phyloP scores from a whole-genome alignment of 2,888 invertebrate genomes.

The Drosophila testacea region DNA sequence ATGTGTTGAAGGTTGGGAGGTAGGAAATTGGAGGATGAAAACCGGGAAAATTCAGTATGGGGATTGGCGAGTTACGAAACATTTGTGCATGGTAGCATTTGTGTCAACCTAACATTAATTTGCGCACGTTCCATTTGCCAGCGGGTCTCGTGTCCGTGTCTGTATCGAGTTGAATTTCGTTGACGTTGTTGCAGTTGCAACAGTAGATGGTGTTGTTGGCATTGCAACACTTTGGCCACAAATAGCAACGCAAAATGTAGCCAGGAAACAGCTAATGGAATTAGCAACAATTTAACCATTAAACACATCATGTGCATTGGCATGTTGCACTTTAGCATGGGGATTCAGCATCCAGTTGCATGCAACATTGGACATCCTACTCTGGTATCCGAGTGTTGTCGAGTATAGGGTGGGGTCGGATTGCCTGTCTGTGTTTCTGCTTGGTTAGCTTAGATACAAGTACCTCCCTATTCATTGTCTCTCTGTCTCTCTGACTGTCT shows the following conservation, averaged over 20 bases:
- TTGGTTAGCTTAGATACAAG: conserved; percentile 60
- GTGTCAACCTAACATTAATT: conserved; percentile 73
- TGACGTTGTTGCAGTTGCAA: conserved; percentile 19
- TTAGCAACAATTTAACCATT: conserved; percentile 82
- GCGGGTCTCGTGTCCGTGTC: conserved; percentile 25
- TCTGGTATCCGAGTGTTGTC: conserved; percentile 32
- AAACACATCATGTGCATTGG: conserved; percentile 79
- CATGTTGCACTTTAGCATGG: conserved; percentile 62
- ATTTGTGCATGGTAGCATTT: conserved; percentile 58
- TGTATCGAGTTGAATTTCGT: conserved; percentile 15
- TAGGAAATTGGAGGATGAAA: neutral
- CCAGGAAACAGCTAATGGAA: conserved; percentile 73
- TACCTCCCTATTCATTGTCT: conserved; percentile 1
- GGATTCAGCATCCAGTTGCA: conserved; percentile 23
- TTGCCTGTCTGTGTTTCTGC: conserved; percentile 35
- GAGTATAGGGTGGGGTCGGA: conserved; percentile 13
- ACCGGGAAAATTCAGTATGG: neutral
- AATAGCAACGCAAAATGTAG: conserved; percentile 59
- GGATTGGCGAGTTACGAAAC: conserved; percentile 31
- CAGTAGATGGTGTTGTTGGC: conserved; percentile 27
- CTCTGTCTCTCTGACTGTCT: conserved; percentile 17
- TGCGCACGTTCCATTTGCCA: conserved; percentile 72
- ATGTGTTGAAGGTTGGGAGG: neutral
- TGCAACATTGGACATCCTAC: conserved; percentile 35
- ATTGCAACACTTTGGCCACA: conserved; percentile 74